Base-by-base conservation (phyloP, 2,888 invertebrate species). In the Diabrotica balteata region DNA sequence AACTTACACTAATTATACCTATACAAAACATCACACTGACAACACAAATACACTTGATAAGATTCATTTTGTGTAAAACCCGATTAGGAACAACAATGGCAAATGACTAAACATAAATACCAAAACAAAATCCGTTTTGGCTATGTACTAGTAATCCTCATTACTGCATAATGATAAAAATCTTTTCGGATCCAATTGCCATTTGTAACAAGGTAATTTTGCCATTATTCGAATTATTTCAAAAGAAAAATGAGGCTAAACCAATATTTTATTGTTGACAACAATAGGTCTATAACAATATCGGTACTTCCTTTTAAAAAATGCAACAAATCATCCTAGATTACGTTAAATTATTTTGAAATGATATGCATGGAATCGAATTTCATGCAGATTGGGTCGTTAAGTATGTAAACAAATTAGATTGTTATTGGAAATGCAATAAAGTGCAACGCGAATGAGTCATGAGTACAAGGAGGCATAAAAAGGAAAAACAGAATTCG, bases 211-310 rank as follows among this genome's bases (percentile, higher is more conserved):
- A 17, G 17, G 51, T 43, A 52, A 32, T 17, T 52, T 52, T 42
- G 43, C 43, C 8, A 54, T 54, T 42, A 42, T 43, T 8, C 54
- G n/a, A n/a, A 10, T 43, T 43, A n/a, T 54, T 43, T 54, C 11
- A 10, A 10, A 43, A 54, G 43, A 54, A 54, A 54, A 54, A 54
- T 54, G 54, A 54, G 54, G 54, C 43, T 54, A 43, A 43, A 54
- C 42, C 43, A 8, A 54, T 54, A n/a, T 10, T 54, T 54, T 54
- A 54, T 54, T 54, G 43, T 43, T 10, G 7, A 11, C 7, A 32
- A 54, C 54, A 54, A 54, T 54, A 10, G 43, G 43, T n/a, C n/a
- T 42, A 54, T 43, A 43, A n/a, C n/a, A 54, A 54, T 54, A 54
- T 54, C 10, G 54, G 10, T 11, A 54, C 43, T 54, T 54, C 54